Conservation (phyloP, 1,140 invertebrate genomes). For the Megalopta genalis region DNA sequence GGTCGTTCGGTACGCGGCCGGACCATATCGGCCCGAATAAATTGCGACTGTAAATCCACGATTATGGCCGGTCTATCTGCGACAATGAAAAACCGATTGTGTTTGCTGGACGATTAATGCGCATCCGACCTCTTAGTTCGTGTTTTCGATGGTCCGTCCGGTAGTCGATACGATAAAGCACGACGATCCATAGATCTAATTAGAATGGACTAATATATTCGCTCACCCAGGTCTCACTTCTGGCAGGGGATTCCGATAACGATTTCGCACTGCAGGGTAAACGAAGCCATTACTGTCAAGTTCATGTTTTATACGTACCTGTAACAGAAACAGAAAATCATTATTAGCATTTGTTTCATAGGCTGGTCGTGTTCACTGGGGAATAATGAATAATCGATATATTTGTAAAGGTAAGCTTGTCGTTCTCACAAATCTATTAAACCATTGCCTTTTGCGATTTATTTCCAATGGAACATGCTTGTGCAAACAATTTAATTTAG, state of each 20-base stretch:
- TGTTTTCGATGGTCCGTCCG: not conserved
- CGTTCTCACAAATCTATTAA: no score
- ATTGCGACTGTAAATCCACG: conserved; percentile 56
- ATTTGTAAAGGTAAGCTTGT: no score
- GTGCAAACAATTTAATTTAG: no score
- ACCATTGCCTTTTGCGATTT: no score
- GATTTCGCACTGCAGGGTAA: not conserved
- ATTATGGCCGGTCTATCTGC: conserved; percentile 41
- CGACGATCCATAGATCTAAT: not conserved
- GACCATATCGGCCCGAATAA: conserved; percentile 41
- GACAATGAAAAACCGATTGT: conserved; percentile 59
- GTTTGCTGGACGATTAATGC: conserved; percentile 44
- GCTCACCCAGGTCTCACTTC: not conserved
- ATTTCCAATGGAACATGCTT: no score
- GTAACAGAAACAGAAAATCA: not conserved
- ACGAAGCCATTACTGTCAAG: no score
- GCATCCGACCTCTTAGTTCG: conserved; percentile 28
- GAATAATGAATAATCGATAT: no score
- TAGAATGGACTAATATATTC: not conserved
- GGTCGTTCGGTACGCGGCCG: conserved; percentile 16
- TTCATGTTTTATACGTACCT: not conserved
- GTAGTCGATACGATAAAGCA: not conserved
- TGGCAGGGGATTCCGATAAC: not conserved
- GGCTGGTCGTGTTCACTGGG: no score
- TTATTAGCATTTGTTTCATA: not conserved